phyloP scores from a whole-genome alignment of 1,140 invertebrate species.

The Thaumetopoea pityocampa region DNA sequence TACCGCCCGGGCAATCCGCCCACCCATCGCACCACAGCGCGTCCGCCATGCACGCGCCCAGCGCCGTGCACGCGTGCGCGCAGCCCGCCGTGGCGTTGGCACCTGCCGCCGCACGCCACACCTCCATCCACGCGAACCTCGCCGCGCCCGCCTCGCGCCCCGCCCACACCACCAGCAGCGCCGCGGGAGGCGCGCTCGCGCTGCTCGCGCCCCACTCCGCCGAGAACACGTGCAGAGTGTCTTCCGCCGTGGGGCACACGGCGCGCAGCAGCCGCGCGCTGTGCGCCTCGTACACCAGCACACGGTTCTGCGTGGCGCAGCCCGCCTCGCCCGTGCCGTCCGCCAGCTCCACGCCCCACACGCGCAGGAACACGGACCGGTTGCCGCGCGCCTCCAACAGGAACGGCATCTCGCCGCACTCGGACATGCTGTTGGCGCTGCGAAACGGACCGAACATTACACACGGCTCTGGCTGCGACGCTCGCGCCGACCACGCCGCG shows the following conservation, averaged over 20 bases:
- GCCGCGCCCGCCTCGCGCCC: constrained; percentile 47
- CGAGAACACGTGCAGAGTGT: constrained; percentile 76
- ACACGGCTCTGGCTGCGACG: too few relatives aligned
- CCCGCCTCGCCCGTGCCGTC: constrained; percentile 68
- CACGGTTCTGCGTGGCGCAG: constrained; percentile 79
- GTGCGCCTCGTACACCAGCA: constrained; percentile 80
- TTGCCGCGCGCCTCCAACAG: constrained; percentile 84
- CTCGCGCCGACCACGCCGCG: too few relatives aligned
- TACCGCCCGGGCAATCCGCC: constrained; percentile 53
- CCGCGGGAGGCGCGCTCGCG: constrained; percentile 41
- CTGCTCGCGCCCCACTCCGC: constrained; percentile 58
- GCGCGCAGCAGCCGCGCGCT: constrained; percentile 80
- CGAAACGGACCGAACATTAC: neutral
- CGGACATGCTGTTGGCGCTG: constrained; percentile 70
- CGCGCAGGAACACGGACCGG: constrained; percentile 83
- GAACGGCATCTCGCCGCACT: constrained; percentile 86
- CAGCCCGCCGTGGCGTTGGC: constrained; percentile 46
- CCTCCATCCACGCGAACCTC: constrained; percentile 55
- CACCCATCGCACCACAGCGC: too few relatives aligned
- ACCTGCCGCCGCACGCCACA: constrained; percentile 53
- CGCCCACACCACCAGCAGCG: constrained; percentile 50
- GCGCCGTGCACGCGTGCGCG: constrained; percentile 35
- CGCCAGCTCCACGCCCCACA: constrained; percentile 78
- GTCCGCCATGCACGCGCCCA: constrained; percentile 58
- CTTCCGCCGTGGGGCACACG: constrained; percentile 83